A percentile compares a stretch with the other conserved stretches of the same genome.
These are phyloP conservation scores for Ochropleura plecta DNA, from an alignment of 2,888 invertebrate genomes.

Conservation along the genomic window DNA sequence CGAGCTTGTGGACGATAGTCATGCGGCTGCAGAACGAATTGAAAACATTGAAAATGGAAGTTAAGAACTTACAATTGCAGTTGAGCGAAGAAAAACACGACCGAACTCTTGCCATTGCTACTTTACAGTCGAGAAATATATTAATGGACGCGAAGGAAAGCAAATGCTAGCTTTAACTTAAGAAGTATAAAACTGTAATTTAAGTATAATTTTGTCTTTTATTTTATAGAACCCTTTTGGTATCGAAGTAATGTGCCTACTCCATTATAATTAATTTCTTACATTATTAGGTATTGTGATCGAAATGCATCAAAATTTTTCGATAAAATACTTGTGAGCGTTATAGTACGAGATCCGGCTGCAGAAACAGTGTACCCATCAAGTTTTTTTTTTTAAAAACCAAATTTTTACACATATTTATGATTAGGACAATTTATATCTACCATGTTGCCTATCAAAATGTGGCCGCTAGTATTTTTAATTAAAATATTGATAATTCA, in stretches of 20 bases:
- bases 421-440: no score
- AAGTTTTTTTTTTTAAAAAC: no score
- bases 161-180: slow-evolving; percentile 80
- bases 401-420: no score
- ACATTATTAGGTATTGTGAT: no score
- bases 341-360: no score
- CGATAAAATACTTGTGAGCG: no score
- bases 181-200: slow-evolving; percentile 52
- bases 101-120: slow-evolving; percentile 85
- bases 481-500: no score
- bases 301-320: no score
- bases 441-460: no score
- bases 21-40: slow-evolving; percentile 94
- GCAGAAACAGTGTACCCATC: no score
- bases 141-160: slow-evolving; percentile 87
- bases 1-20: slow-evolving; percentile 94
- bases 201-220: slow-evolving; percentile 30
- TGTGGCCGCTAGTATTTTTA: no score
- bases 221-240: slow-evolving; percentile 1
- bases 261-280: background rate
- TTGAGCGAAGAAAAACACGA: slow-evolving; percentile 93
- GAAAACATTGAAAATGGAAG: slow-evolving; percentile 91
- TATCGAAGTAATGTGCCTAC: background rate
- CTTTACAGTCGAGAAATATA: slow-evolving; percentile 83
- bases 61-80: slow-evolving; percentile 91